A percentile compares a stretch with the other conserved stretches of the same genome.
Evolutionary conservation across 2,888 invertebrate genomes (phyloP).

Genomic region (Lasioglossum villosulum): DNA sequence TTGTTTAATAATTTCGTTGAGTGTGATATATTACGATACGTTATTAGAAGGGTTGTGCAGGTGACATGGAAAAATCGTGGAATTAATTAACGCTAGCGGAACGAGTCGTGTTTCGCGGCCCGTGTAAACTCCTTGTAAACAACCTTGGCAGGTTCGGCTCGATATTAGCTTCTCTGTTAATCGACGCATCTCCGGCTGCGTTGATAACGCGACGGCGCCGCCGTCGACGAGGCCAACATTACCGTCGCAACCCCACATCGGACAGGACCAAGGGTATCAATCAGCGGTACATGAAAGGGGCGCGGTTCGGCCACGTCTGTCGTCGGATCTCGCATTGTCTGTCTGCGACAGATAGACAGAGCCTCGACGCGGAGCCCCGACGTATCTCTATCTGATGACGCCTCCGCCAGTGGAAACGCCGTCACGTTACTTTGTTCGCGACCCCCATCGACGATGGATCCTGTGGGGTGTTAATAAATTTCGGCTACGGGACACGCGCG

Average conservation of each 20-base stretch:
- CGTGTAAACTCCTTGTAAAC: slow-evolving; percentile 41
- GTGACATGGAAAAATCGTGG: background rate
- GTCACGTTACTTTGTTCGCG: slow-evolving; percentile 64
- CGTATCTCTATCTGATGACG: slow-evolving; percentile 73
- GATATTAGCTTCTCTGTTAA: slow-evolving; percentile 56
- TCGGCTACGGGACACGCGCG: background rate
- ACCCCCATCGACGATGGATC: slow-evolving; percentile 27
- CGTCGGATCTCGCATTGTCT: slow-evolving; percentile 78
- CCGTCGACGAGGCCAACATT: slow-evolving; percentile 69
- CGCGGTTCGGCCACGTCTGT: slow-evolving; percentile 78
- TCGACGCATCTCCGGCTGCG: slow-evolving; percentile 65
- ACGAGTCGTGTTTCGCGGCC: background rate
- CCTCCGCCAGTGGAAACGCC: slow-evolving; percentile 59
- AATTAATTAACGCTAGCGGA: background rate
- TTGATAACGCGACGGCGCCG: slow-evolving; percentile 68
- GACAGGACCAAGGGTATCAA: slow-evolving; percentile 78
- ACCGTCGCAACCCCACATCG: slow-evolving; percentile 69
- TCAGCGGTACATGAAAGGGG: slow-evolving; percentile 80
- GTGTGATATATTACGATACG: too few species aligned
- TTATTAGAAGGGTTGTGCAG: too few species aligned
- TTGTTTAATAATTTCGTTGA: too few species aligned
- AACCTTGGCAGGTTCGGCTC: slow-evolving; percentile 50
- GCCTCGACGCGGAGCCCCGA: slow-evolving; percentile 70
- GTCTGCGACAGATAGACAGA: slow-evolving; percentile 75
- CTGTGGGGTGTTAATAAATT: slow-evolving; percentile 50